Evolutionary conservation across 1,140 invertebrate species (phyloP), one percentile per base, ranked within the genome.

Genomic region (Hycleus phaleratus): DNA sequence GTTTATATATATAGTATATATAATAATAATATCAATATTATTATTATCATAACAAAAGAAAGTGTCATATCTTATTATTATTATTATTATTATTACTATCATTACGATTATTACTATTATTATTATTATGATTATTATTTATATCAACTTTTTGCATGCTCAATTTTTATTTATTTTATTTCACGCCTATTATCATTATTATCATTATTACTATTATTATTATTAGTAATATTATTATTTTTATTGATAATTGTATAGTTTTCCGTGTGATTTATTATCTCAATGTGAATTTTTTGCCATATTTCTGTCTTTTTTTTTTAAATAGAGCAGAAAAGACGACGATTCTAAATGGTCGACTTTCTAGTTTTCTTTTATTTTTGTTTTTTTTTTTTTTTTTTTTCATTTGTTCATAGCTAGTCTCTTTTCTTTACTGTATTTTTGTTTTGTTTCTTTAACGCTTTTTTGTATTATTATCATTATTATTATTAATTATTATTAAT

Each of bases 321-420:
- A 46, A 46, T 38, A 47, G 32, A 38, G 18, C 18, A 18, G 18
- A 18, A 18, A 18, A 18, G 18, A 18, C 18, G 18, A 39, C 48
- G 51, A 58, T 56, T 50, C 7, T 51, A 51, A 11, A 12, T 18
- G 18, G 18, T 18, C 18, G 18, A 18, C 18, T 18, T 18, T 18
- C 18, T 18, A 38, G 38, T 43, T 26, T 25, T 49, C 26, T 26
- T 12, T 56, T 11, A 49, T 8, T 40, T 40, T 39, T 50, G 26
- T 49, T 58, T 38, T 55, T 58, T 18, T 32, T 54, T 56, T 58
- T 43, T 47, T 58, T 56, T 56, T 57, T 26, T 61, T 60, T 12
- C 12, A 12, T 12, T 56, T 60, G 62, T 63, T 63, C 62, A 61
- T 61, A 63, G 62, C 62, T 63, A 63, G 62, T 63, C 62, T 58